Percentiles rank a stretch among this genome's conserved stretches.
These are phyloP conservation scores for Ophion slaviceki DNA, from an alignment of 2,888 invertebrate species.

Conservation along the genomic window DNA sequence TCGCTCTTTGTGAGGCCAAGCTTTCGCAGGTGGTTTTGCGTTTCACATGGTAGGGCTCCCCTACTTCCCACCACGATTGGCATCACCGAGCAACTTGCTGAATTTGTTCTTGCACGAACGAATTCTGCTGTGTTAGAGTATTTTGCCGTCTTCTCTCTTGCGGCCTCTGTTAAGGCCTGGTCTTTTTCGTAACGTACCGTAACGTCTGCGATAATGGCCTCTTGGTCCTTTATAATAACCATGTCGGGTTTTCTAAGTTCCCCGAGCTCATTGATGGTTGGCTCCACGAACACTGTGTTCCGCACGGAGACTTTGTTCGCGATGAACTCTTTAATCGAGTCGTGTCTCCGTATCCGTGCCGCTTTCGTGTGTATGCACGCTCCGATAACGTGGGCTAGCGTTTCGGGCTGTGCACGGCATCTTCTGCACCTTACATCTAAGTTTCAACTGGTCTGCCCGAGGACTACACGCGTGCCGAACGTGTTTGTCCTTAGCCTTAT, in stretches of 20 bases:
- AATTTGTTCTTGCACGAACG: slow-evolving; percentile 17
- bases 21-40: slow-evolving; percentile 65
- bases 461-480: too few species aligned
- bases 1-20: slow-evolving; percentile 68
- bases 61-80: slow-evolving; percentile 77
- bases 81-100: slow-evolving; percentile 67
- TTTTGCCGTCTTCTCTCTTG: slow-evolving; percentile 70
- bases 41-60: slow-evolving; percentile 75
- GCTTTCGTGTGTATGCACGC: too few species aligned
- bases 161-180: slow-evolving; percentile 67
- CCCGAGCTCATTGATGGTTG: slow-evolving; percentile 30
- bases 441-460: too few species aligned
- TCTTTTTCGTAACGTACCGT: slow-evolving; percentile 70
- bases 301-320: not conserved
- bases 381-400: too few species aligned
- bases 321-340: slow-evolving; percentile 6
- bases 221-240: slow-evolving; percentile 69
- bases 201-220: slow-evolving; percentile 75
- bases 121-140: slow-evolving; percentile 59
- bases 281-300: slow-evolving; percentile 24
- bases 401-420: too few species aligned
- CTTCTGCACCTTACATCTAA: too few species aligned
- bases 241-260: slow-evolving; percentile 75
- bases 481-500: too few species aligned
- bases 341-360: too few species aligned